Evolutionary conservation across 1,140 invertebrate species (phyloP), one percentile per base, ranked within the genome.

Genomic region (Drosophila cardini): DNA sequence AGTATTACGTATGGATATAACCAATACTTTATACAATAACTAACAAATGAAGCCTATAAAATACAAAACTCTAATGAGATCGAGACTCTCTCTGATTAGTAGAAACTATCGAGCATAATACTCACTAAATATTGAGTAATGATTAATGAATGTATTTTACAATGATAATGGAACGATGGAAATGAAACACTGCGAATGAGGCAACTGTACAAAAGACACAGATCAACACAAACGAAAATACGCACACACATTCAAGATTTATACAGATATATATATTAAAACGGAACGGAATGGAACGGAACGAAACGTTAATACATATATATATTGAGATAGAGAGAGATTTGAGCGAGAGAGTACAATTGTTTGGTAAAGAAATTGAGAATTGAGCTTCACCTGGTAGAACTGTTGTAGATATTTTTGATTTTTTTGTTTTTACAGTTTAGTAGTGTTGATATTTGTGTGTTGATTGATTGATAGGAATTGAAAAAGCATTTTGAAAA

Each of bases 371-470:
- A 63, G 52, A 75, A 56, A 89, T 80, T 72, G 50, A 89, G 71
- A 87, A 70, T 89, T 87, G 80, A 81, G 86, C 86, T 90, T 90
- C 85, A 90, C 85, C 85, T 90, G 85, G 85, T 90, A 90, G 81
- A 90, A 90, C 85, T 90, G 86, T 85, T 80, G 83, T 87, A 72
- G 72, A 74, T 77, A 64, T 26, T 62, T 76, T 65, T 58, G 58
- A 63, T 43, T 62, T 56, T 36, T 69, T 52, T 58, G 42, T 73
- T 77, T 55, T 52, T 18, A 46, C 64, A 43, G 73, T 80, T 65
- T 80, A 56, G 53, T 80, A 57, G 16, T n/a, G 50, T 63, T 60
- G 55, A 56, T 40, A 30, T 60, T 32, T 34, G 57, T 67, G 53
- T 76, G 57, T 18, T 58, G 43, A 36, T 73, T 62, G 55, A 76